phyloP scores from a whole-genome alignment of 2,888 invertebrate genomes.

The Panopea generosa region DNA sequence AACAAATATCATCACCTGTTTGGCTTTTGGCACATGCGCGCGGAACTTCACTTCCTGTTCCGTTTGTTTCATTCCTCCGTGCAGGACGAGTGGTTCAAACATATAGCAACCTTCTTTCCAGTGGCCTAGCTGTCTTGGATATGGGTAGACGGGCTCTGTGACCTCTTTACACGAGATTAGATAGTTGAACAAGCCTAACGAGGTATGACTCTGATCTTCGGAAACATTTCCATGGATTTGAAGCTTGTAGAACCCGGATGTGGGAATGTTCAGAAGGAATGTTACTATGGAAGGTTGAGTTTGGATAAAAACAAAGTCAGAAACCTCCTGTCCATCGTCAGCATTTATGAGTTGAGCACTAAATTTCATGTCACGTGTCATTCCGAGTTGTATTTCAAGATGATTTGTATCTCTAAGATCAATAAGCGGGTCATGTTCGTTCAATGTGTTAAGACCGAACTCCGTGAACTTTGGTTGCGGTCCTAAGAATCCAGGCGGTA shows the following conservation, averaged over 20 bases:
- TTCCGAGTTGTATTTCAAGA: slow-evolving; percentile 68
- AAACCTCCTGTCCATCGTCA: slow-evolving; percentile 59
- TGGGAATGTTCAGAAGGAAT: slow-evolving; percentile 66
- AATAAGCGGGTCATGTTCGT: slow-evolving; percentile 72
- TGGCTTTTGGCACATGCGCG: slow-evolving; percentile 67
- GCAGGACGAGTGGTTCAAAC: slow-evolving; percentile 65
- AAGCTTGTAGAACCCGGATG: slow-evolving; percentile 65
- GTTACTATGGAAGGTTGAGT: slow-evolving; percentile 66
- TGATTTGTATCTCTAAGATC: slow-evolving; percentile 60
- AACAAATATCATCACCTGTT: slow-evolving; percentile 67
- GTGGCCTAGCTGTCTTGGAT: slow-evolving; percentile 68
- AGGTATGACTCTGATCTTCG: slow-evolving; percentile 67
- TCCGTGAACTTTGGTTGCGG: slow-evolving; percentile 72
- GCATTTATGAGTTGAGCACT: slow-evolving; percentile 64
- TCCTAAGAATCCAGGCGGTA: slow-evolving; percentile 69
- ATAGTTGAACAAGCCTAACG: slow-evolving; percentile 69
- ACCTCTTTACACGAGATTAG: slow-evolving; percentile 62
- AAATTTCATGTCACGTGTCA: slow-evolving; percentile 67
- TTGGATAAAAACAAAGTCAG: slow-evolving; percentile 69
- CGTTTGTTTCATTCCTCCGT: slow-evolving; percentile 44
- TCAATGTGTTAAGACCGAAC: slow-evolving; percentile 64
- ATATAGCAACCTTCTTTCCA: slow-evolving; percentile 74
- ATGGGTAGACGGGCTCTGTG: slow-evolving; percentile 52
- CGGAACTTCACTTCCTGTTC: slow-evolving; percentile 68
- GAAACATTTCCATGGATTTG: slow-evolving; percentile 70